Evolutionary conservation across 2,113 vertebrate genomes (phyloP), one percentile per base, ranked within the genome.

Genomic region (Ovibos moschatus): DNA sequence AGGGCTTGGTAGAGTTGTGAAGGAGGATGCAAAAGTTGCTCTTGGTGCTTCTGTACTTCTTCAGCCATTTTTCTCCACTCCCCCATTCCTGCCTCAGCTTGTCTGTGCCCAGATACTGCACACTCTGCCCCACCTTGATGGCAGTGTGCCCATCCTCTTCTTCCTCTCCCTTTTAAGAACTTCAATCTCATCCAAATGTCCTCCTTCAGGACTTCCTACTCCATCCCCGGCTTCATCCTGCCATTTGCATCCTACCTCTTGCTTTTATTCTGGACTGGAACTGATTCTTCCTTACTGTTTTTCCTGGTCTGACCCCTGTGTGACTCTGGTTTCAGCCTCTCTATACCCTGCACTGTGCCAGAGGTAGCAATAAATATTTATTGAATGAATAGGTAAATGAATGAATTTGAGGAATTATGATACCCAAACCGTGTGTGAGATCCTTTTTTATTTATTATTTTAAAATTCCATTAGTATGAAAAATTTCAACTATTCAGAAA

Each of bases 351-450:
- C 16, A 40, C 64, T 95, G 43, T 96, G 45, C 45, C 76, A 94
- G 45, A 93, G 43, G n/a, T 51, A 94, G 60, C 43, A 83, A 30
- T 78, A 94, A 90, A 16, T 94, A 58, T 76, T 82, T 95, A 45
- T 81, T 94, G 88, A 95, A 53, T 89, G 81, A 86, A 53, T 90
- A 81, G 30, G 60, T 81, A 74, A 87, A 43, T 90, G 78, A 96
- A 86, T 78, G 53, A 21, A 97, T 95, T 84, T 87, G 82, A 97
- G 57, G 40, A 93, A 96, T 90, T 93, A 5, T 96, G 57, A 62
- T 85, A 57, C 50, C 74, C 19, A 94, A 81, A 94, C 15, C 43
- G 36, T 28, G 71, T 89, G 45, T 81, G 30, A 76, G 30, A 79
- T 87, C 21, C 4, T 89, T 25, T 86, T 96, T 62, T 78, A 33